These are phyloP conservation scores for Ceratotherium simum DNA, from an alignment of 2,113 vertebrate genomes.

Conservation along the genomic window DNA sequence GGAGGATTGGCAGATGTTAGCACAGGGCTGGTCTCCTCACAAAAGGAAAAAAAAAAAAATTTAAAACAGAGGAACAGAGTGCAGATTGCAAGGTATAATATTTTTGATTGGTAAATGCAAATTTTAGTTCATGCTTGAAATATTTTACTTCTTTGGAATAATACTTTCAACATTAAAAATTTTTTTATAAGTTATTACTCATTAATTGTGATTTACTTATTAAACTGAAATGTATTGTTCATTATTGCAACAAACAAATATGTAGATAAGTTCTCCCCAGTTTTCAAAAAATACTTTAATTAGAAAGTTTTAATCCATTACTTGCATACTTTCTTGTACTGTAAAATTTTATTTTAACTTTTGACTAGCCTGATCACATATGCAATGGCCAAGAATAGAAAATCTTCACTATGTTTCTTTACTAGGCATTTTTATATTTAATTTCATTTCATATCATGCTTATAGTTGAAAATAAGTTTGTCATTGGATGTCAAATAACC, in stretches of 20 bases:
- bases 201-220: not conserved
- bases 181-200: not conserved
- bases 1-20: too few relatives aligned
- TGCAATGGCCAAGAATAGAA: not conserved
- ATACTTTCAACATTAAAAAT: not conserved
- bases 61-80: not conserved
- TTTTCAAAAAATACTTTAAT: constrained; percentile 1
- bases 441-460: not conserved
- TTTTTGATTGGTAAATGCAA: constrained; percentile 12
- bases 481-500: not conserved
- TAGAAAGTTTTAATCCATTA: not conserved
- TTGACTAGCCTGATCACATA: not conserved
- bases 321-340: not conserved
- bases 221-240: not conserved
- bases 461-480: constrained; percentile 15
- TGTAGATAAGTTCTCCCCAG: not conserved
- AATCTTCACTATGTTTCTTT: not conserved
- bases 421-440: not conserved
- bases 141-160: not conserved
- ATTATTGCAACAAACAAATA: not conserved
- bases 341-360: not conserved
- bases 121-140: not conserved
- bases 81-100: not conserved
- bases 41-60: not conserved
- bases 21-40: too few relatives aligned